Percentiles rank a stretch among this genome's conserved stretches.
phyloP scores from a whole-genome alignment of 2,113 vertebrate species.

The Oplegnathus fasciatus region DNA sequence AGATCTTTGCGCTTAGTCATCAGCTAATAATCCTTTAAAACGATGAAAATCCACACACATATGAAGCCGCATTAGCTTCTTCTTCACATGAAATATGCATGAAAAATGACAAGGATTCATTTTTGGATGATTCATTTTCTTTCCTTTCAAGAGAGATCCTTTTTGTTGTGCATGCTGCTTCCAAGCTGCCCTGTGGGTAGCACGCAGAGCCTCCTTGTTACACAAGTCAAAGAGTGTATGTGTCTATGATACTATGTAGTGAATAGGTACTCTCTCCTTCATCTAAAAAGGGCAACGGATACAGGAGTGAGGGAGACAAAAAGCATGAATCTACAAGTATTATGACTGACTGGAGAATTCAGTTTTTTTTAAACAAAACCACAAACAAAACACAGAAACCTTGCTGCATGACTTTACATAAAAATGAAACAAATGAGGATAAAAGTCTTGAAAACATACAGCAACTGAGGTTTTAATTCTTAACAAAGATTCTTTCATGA shows the following conservation, averaged over 20 bases:
- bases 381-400: constrained; percentile 38
- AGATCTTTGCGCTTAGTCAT: constrained; percentile 64
- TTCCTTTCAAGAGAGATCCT: constrained; percentile 26
- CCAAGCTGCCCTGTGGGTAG: constrained; percentile 50
- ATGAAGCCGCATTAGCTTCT: constrained; percentile 30
- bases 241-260: not conserved
- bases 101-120: constrained; percentile 37
- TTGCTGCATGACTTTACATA: constrained; percentile 10
- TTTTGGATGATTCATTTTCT: constrained; percentile 51
- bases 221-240: constrained; percentile 34
- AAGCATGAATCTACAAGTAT: constrained; percentile 22
- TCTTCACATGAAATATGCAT: constrained; percentile 56
- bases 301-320: not conserved
- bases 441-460: not conserved
- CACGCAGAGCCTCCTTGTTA: constrained; percentile 12
- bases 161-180: constrained; percentile 35
- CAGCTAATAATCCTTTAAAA: constrained; percentile 69
- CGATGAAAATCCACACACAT: constrained; percentile 42
- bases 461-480: constrained; percentile 17
- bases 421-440: constrained; percentile 27
- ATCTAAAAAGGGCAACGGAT: constrained; percentile 15
- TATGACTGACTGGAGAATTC: not conserved
- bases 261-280: constrained; percentile 12
- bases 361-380: not conserved
- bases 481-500: constrained; percentile 49